phyloP scores from a whole-genome alignment of 53 echinoderm and acorn worm genomes.

The Paracentrotus lividus region DNA sequence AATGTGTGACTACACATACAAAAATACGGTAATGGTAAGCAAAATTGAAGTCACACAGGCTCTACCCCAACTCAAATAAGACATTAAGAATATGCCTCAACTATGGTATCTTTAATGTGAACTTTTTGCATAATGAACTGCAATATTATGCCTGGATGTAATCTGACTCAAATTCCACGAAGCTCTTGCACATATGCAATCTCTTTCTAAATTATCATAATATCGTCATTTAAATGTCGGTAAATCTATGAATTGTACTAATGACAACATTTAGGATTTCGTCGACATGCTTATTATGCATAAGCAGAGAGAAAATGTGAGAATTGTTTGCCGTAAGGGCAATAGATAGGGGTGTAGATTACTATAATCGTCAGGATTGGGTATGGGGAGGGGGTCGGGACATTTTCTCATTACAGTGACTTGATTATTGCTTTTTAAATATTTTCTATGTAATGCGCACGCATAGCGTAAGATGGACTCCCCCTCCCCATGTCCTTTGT shows the following conservation, averaged over 20 bases:
- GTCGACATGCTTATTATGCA: neutral
- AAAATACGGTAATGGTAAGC: neutral
- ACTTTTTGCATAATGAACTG: neutral
- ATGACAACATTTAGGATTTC: neutral
- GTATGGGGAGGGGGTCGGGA: too few relatives aligned
- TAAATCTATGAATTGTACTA: neutral
- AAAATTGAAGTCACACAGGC: constrained; percentile 30
- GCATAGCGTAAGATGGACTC: too few relatives aligned
- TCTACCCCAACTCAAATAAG: neutral
- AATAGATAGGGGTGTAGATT: too few relatives aligned
- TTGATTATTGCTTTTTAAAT: too few relatives aligned
- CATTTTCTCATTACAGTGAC: too few relatives aligned
- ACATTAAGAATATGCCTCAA: neutral
- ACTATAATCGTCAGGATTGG: too few relatives aligned
- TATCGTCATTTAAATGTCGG: neutral
- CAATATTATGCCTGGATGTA: neutral
- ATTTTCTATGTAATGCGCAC: too few relatives aligned
- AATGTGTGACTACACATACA: neutral
- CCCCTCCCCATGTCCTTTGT: too few relatives aligned
- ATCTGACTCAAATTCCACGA: neutral
- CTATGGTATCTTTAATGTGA: neutral
- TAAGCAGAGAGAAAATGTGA: too few relatives aligned
- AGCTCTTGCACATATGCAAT: neutral
- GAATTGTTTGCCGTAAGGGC: too few relatives aligned
- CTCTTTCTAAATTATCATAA: neutral